Conservation (phyloP, 2,113 vertebrate species). For the Merops nubicus region DNA sequence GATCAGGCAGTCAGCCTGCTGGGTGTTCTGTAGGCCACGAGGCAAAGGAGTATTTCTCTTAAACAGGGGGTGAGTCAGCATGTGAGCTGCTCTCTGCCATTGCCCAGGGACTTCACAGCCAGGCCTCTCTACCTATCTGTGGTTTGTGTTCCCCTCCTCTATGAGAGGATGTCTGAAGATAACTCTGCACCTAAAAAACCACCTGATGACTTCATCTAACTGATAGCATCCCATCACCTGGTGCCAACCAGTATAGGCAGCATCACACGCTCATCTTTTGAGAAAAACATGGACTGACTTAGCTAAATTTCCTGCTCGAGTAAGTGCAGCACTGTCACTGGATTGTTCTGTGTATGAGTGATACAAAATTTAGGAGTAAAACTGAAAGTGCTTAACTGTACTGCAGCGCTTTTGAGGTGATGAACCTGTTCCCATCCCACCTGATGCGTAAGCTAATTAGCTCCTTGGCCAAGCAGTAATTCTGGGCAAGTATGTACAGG, state of each 20-base stretch:
- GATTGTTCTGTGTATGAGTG: not conserved
- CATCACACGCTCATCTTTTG: not conserved
- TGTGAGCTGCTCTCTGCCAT: not conserved
- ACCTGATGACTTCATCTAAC: not conserved
- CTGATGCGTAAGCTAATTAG: slow-evolving; percentile 76
- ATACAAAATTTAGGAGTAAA: slow-evolving; percentile 40
- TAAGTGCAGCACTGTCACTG: not conserved
- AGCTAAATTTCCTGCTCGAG: not conserved
- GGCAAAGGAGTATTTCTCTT: not conserved
- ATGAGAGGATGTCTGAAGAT: not conserved
- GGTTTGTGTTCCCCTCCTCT: not conserved
- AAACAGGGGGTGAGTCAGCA: not conserved
- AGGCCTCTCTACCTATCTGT: not conserved
- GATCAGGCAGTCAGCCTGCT: not conserved
- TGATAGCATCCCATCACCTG: not conserved
- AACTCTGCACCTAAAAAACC: not conserved
- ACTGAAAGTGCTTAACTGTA: slow-evolving; percentile 67
- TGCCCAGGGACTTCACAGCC: not conserved
- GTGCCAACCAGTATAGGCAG: not conserved
- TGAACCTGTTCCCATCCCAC: slow-evolving; percentile 79
- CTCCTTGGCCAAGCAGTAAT: slow-evolving; percentile 70
- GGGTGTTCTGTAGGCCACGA: not conserved
- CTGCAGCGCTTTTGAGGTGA: slow-evolving; percentile 48
- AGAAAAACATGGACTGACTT: not conserved
- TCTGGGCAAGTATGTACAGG: slow-evolving; percentile 73